These are phyloP conservation scores for Crossocerus cetratus DNA, from an alignment of 2,888 invertebrate species.

Conservation along the genomic window DNA sequence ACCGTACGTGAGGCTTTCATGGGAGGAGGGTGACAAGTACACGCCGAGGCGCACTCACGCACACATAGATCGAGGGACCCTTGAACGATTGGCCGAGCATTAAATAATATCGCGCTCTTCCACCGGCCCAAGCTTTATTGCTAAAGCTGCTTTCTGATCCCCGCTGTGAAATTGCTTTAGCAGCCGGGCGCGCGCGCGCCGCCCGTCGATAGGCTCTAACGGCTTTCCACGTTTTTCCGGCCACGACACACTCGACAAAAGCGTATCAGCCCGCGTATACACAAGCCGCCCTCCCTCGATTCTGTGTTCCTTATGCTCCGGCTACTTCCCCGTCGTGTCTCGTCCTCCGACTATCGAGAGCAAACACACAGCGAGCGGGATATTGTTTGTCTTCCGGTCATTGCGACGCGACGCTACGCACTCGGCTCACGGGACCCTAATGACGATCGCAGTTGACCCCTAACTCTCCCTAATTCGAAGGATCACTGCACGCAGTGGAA, in stretches of 20 bases:
- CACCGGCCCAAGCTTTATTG: constrained; percentile 41
- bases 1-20: no score
- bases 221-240: constrained; percentile 52
- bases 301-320: constrained; percentile 14
- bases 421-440: no score
- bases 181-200: not conserved
- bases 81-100: constrained; percentile 50
- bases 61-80: constrained; percentile 5
- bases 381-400: no score
- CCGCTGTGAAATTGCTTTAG: constrained; percentile 57
- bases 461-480: no score
- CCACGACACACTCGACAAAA: constrained; percentile 26
- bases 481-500: no score
- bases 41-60: not conserved
- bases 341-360: no score
- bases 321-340: no score
- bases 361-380: no score
- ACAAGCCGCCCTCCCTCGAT: constrained; percentile 1
- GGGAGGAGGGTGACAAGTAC: no score
- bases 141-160: constrained; percentile 55
- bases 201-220: constrained; percentile 42
- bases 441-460: no score
- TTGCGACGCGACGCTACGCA: no score
- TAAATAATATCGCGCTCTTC: constrained; percentile 55
- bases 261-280: not conserved